Percentiles rank a stretch among this genome's conserved stretches.
Evolutionary conservation across 2,888 invertebrate genomes (phyloP).

Genomic region (Cinara cedri): DNA sequence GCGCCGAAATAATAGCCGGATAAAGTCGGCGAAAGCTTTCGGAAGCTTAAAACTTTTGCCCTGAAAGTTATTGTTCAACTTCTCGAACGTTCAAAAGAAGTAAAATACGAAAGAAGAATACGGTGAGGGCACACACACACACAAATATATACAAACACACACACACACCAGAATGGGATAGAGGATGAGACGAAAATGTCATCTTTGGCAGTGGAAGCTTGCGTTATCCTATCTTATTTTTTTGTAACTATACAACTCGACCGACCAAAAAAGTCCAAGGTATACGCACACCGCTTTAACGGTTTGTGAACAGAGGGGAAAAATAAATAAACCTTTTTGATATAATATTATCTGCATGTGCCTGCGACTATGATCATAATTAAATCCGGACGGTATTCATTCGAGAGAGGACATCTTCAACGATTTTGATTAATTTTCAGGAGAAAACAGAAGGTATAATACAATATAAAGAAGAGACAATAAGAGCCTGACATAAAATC

Average conservation of each 20-base stretch:
- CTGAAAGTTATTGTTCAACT: constrained; percentile 54
- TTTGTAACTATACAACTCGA: neutral
- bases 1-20: constrained; percentile 51
- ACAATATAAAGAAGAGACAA: neutral
- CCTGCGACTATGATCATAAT: neutral
- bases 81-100: constrained; percentile 38
- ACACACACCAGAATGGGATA: neutral
- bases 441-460: neutral
- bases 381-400: neutral
- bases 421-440: too few species aligned
- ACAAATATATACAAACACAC: neutral
- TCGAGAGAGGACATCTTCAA: too few species aligned
- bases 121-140: neutral
- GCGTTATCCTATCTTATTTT: constrained; percentile 29
- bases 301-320: neutral
- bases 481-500: too few species aligned
- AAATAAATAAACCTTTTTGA: neutral
- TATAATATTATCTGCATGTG: neutral
- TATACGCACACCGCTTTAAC: neutral
- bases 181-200: too few species aligned
- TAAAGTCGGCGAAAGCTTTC: constrained; percentile 53
- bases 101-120: constrained; percentile 3
- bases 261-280: neutral
- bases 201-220: neutral
- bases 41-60: constrained; percentile 54